Conservation (phyloP, 2,113 vertebrate species). For the Anhinga anhinga region DNA sequence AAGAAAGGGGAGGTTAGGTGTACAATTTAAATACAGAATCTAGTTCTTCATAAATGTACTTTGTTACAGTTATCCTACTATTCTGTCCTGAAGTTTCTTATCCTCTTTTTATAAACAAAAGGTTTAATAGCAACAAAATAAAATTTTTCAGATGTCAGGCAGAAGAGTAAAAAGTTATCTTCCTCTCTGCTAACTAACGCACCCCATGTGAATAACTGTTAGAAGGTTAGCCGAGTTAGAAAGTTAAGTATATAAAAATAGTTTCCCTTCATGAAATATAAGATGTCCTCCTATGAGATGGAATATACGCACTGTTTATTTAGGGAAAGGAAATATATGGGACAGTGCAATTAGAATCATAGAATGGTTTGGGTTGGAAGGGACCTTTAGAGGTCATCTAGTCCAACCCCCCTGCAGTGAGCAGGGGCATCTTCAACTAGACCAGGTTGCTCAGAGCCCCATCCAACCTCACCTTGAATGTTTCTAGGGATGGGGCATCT, state of each 20-base stretch:
- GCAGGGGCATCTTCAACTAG: no score
- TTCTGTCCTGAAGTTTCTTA: neutral
- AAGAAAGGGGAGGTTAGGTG: neutral
- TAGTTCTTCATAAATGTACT: neutral
- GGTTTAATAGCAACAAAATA: neutral
- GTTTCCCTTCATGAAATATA: neutral
- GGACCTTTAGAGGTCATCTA: no score
- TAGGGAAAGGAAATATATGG: neutral
- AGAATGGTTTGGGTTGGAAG: no score
- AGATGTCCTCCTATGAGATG: neutral
- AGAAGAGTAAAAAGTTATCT: neutral
- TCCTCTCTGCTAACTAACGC: neutral
- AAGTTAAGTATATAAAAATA: neutral
- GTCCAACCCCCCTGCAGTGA: no score
- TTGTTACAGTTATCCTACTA: neutral
- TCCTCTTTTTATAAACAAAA: neutral
- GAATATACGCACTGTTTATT: neutral
- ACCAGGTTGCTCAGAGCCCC: no score
- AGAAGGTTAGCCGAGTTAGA: neutral
- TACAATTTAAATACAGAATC: neutral
- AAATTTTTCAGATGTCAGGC: neutral
- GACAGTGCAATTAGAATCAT: neutral
- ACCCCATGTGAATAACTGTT: neutral
- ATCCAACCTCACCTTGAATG: no score
- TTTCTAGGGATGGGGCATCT: no score